These are phyloP conservation scores for Lomographa bimaculata DNA, from an alignment of 2,888 invertebrate genomes.

Conservation along the genomic window DNA sequence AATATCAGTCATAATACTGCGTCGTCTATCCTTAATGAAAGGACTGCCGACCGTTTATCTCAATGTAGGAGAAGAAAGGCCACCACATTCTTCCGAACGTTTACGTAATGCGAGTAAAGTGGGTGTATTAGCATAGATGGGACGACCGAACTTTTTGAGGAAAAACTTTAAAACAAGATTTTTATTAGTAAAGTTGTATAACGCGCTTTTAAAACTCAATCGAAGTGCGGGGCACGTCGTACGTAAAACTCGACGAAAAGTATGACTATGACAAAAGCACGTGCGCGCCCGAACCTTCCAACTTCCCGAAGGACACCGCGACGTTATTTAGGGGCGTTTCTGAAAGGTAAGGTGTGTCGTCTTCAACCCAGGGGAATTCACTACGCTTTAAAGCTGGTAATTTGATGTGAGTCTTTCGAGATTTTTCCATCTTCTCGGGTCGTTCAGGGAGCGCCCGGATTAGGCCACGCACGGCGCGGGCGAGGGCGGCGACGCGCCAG, in stretches of 20 bases:
- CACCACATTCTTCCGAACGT: slow-evolving; percentile 23
- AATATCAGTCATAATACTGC: too few relatives aligned
- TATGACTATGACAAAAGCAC: slow-evolving; percentile 80
- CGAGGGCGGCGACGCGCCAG: slow-evolving; percentile 76
- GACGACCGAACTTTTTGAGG: slow-evolving; percentile 47
- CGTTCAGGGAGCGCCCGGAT: slow-evolving; percentile 74
- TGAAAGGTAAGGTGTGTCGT: slow-evolving; percentile 81
- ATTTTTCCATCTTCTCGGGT: slow-evolving; percentile 78
- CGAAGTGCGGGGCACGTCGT: slow-evolving; percentile 76
- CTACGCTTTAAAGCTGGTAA: slow-evolving; percentile 80
- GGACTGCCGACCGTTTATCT: slow-evolving; percentile 9
- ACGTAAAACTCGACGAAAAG: slow-evolving; percentile 75
- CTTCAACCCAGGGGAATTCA: slow-evolving; percentile 69
- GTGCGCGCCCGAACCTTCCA: slow-evolving; percentile 70
- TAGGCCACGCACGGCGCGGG: slow-evolving; percentile 73
- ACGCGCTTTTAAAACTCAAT: slow-evolving; percentile 69
- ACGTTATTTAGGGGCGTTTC: slow-evolving; percentile 73
- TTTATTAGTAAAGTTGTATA: slow-evolving; percentile 61
- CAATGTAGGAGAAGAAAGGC: slow-evolving; percentile 9
- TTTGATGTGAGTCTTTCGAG: slow-evolving; percentile 80
- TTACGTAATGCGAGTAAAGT: slow-evolving; percentile 35
- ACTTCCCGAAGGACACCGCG: slow-evolving; percentile 78
- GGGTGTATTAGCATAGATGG: slow-evolving; percentile 45
- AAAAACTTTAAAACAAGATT: slow-evolving; percentile 64
- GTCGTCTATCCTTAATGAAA: background rate